These are phyloP conservation scores for Agonopterix heracliana DNA, from an alignment of 2,888 invertebrate genomes.

Conservation along the genomic window DNA sequence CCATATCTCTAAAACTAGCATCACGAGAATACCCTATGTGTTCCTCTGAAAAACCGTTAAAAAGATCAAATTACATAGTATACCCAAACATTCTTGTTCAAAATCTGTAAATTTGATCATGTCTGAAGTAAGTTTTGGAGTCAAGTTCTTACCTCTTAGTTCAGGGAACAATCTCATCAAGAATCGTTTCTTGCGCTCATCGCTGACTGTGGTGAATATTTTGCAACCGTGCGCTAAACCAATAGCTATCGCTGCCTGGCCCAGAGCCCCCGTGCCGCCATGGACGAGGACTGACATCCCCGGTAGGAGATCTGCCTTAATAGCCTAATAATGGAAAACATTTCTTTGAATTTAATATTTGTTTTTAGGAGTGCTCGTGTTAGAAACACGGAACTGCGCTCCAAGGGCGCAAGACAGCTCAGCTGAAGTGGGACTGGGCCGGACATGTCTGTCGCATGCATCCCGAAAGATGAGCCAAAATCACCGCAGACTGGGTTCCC, in stretches of 20 bases:
- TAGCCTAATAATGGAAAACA: no score
- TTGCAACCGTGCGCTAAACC: slow-evolving; percentile 35
- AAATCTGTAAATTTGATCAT: neutral
- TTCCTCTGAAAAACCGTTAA: slow-evolving; percentile 27
- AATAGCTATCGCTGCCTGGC: slow-evolving; percentile 46
- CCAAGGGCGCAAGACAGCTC: no score
- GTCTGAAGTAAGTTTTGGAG: neutral
- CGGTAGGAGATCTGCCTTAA: no score
- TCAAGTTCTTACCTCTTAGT: slow-evolving; percentile 29
- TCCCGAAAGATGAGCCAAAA: no score
- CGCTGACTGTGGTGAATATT: slow-evolving; percentile 50
- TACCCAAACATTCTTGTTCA: neutral
- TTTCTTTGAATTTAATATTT: no score
- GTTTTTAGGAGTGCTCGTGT: no score
- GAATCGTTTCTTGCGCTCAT: slow-evolving; percentile 43
- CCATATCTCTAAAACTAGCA: slow-evolving; percentile 36
- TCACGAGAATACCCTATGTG: slow-evolving; percentile 49
- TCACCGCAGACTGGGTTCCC: no score
- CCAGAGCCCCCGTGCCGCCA: slow-evolving; percentile 48
- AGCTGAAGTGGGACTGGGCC: no score
- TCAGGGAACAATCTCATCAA: slow-evolving; percentile 42
- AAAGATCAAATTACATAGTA: neutral
- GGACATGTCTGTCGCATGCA: no score
- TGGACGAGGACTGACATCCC: slow-evolving; percentile 34
- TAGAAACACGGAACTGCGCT: no score